Evolutionary conservation across 2,113 vertebrate species (phyloP).

Genomic region (Peromyscus polionotus): DNA sequence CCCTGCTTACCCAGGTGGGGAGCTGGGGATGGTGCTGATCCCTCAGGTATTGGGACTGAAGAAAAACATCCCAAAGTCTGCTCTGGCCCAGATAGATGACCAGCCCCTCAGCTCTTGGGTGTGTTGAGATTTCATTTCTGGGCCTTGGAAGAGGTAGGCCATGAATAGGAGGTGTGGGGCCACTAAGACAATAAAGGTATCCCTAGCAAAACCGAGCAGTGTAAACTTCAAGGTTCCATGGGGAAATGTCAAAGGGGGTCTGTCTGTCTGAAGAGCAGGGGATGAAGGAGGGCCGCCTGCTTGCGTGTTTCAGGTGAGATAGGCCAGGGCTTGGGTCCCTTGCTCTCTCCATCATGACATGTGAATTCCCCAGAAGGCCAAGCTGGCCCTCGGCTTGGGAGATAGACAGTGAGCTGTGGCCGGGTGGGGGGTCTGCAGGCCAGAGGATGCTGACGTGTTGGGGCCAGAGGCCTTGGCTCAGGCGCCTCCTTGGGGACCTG

Average conservation of each 20-base stretch:
- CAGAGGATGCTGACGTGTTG: constrained; percentile 30
- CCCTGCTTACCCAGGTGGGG: constrained; percentile 50
- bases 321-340: neutral
- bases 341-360: neutral
- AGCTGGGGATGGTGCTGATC: neutral
- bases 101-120: neutral
- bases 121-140: constrained; percentile 10
- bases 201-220: constrained; percentile 6
- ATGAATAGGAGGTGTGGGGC: neutral
- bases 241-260: neutral
- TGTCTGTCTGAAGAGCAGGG: neutral
- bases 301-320: neutral
- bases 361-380: neutral
- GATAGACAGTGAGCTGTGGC: neutral
- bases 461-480: constrained; percentile 46
- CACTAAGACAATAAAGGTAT: constrained; percentile 28
- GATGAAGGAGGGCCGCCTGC: neutral
- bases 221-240: neutral
- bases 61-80: constrained; percentile 20
- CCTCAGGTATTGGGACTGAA: neutral
- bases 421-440: constrained; percentile 9
- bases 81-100: neutral
- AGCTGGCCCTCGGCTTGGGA: constrained; percentile 28
- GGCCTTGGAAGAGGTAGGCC: neutral
- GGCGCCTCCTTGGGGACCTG: constrained; percentile 55